phyloP scores from a whole-genome alignment of 2,797 vertebrate genomes.

The Acanthurus leucopareius region DNA sequence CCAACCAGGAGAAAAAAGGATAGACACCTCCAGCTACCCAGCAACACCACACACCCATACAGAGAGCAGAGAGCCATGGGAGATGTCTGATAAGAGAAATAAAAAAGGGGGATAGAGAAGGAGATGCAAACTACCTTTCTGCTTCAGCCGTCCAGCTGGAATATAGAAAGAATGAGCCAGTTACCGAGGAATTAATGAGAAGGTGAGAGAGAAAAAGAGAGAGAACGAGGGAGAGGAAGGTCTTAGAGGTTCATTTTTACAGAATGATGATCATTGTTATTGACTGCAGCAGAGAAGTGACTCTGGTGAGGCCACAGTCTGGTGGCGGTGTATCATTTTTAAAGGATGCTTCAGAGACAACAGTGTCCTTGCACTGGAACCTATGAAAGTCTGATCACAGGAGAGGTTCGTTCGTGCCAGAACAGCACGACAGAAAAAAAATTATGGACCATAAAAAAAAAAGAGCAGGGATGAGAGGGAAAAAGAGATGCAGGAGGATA shows the following conservation, averaged over 20 bases:
- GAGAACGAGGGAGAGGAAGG: conserved; percentile 44
- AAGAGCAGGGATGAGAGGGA: not conserved
- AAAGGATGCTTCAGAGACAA: conserved; percentile 39
- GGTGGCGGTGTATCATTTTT: conserved; percentile 40
- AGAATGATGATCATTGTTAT: conserved; percentile 56
- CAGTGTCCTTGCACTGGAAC: conserved; percentile 14
- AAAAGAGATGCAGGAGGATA: conserved; percentile 1
- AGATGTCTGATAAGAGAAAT: conserved; percentile 57
- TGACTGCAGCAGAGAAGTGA: conserved; percentile 28
- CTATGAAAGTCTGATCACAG: conserved; percentile 28
- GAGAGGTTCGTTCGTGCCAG: conserved; percentile 20
- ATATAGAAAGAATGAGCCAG: conserved; percentile 81
- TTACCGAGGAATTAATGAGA: conserved; percentile 70
- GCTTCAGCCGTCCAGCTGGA: conserved; percentile 87
- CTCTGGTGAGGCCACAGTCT: conserved; percentile 36
- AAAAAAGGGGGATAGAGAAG: conserved; percentile 65
- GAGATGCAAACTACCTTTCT: conserved; percentile 86
- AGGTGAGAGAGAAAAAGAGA: conserved; percentile 42
- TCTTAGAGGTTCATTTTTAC: conserved; percentile 58
- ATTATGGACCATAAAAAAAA: conserved; percentile 1
- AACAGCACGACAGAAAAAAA: not conserved
- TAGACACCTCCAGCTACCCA: conserved; percentile 65
- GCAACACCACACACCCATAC: conserved; percentile 74
- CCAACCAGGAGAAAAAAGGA: conserved; percentile 62
- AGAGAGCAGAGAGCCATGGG: conserved; percentile 63